Evolutionary conservation across 2,797 vertebrate species (phyloP).

Genomic region (Muscicapa comitata): DNA sequence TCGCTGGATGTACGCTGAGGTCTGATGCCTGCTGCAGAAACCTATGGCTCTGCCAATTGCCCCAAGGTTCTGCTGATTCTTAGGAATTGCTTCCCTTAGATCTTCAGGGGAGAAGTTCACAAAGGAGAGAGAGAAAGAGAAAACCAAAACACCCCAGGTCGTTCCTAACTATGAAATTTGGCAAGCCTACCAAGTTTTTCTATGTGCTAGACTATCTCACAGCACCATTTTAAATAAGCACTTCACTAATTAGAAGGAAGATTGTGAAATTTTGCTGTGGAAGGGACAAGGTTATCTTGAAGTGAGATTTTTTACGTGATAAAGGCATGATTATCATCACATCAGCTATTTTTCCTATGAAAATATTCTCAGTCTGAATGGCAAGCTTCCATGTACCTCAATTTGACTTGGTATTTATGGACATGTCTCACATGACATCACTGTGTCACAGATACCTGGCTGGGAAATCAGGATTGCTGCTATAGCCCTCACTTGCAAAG

Average conservation of each 20-base stretch:
- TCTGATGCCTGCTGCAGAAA: neutral
- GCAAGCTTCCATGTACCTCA: neutral
- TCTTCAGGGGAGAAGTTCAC: neutral
- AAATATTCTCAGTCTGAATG: neutral
- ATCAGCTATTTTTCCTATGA: neutral
- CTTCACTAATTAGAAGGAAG: neutral
- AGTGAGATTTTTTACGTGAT: neutral
- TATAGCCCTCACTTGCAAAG: neutral
- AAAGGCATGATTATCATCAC: neutral
- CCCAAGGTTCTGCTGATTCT: neutral
- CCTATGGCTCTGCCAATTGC: neutral
- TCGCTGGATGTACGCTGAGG: neutral
- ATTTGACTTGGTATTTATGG: neutral
- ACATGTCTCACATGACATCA: rapidly evolving
- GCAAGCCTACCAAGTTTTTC: neutral
- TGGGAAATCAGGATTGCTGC: neutral
- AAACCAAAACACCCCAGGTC: neutral
- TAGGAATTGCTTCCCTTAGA: neutral
- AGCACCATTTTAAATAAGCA: neutral
- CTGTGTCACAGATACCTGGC: neutral
- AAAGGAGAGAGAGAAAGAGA: neutral
- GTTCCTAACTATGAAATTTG: neutral
- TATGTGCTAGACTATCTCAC: neutral
- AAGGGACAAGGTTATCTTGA: neutral
- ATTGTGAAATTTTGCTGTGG: neutral